Evolutionary conservation across 2,888 invertebrate genomes (phyloP), one percentile per base, ranked within the genome.

Genomic region (Papilio protenor): DNA sequence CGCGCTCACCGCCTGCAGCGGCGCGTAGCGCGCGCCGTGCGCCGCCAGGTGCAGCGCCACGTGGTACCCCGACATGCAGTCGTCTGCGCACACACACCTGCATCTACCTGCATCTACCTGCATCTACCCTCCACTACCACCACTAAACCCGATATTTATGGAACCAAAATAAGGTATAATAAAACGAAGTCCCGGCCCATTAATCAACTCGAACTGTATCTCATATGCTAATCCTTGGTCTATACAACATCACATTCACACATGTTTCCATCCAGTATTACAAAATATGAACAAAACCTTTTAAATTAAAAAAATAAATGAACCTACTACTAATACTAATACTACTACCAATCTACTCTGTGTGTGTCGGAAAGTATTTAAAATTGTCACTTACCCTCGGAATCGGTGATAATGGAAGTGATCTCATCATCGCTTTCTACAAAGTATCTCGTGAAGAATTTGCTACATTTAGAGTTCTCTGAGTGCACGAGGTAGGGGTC

Each of bases 41-140:
- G 97, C 97, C 77, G 96, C 95, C 83, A 97, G 94, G 73, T 97
- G 97, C 81, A 97, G 92, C 72, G 97, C 96, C 87, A 96, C 96
- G 87, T 96, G 96, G 90, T 97, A 97, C 12, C 96, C 96, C 0
- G 95, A 94, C 81, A 96, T 95, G 81, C 96, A 95, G 90, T 97
- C 97, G 86, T 97, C 97, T 97, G 89, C 16, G 55, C 61, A 10
- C 76, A n/a, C 40, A 40, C 6, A 40, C 40, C n/a, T 4, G 2
- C 57, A 10, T 21, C 33, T 33, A 64, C 14, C 11, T 4, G 2
- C 57, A 10, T 21, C 33, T 33, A 64, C 14, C n/a, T 4, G 2
- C 57, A 10, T 21, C 33, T 33, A 64, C 14, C 11, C 33, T 33
- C 33, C 33, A 33, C 33, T 33, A 5, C 27, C 2, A 27, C 27